A percentile compares a stretch with the other conserved stretches of the same genome.
Conservation (phyloP, 2,888 invertebrate species). For the Notodonta dromedarius region DNA sequence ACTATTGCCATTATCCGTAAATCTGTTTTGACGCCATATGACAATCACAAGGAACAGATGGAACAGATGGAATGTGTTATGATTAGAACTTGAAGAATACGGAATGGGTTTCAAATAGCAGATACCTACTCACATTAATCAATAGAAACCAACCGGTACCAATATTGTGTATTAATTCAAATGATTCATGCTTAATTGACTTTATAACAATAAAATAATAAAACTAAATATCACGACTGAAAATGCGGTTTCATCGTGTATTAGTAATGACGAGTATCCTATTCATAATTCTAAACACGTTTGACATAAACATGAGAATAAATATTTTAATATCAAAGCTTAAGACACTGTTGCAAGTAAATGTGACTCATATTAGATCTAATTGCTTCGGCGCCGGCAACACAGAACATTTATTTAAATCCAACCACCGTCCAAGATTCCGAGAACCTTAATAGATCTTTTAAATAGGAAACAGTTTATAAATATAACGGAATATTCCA, state of each 20-base stretch:
- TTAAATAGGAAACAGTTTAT: conserved; percentile 20
- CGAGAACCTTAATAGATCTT: conserved; percentile 44
- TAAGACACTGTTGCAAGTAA: conserved; percentile 1
- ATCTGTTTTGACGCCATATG: not conserved
- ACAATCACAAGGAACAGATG: not conserved
- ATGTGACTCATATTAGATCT: conserved; percentile 46
- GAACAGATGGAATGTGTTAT: conserved; percentile 1
- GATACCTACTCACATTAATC: too few species aligned
- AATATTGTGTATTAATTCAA: too few species aligned
- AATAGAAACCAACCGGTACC: too few species aligned
- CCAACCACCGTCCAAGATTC: conserved; percentile 37
- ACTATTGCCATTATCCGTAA: not conserved
- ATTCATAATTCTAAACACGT: not conserved
- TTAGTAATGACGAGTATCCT: not conserved
- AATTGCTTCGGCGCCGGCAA: conserved; percentile 57
- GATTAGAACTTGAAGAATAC: not conserved
- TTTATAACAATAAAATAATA: too few species aligned
- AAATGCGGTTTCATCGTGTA: not conserved
- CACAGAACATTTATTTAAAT: conserved; percentile 51
- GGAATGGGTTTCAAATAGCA: not conserved
- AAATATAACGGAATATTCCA: conserved; percentile 8
- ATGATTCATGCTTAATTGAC: too few species aligned
- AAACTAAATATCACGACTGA: not conserved
- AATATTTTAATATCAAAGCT: not conserved
- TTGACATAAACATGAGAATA: not conserved